Base-by-base conservation (phyloP, 1,140 invertebrate species). In the Drosophila nikananu region DNA sequence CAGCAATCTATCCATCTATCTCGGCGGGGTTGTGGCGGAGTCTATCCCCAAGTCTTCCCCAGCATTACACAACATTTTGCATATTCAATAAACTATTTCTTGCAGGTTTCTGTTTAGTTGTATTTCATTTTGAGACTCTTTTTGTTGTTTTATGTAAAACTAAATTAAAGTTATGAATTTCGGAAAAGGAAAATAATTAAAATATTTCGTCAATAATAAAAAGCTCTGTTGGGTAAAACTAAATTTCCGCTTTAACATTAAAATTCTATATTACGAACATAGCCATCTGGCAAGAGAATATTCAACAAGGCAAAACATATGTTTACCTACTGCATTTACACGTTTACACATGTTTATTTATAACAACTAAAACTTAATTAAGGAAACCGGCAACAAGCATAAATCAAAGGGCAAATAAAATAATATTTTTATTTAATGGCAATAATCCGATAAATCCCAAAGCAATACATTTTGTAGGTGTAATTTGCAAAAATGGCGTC, bases 11-110 rank as follows among this genome's bases (percentile, higher is more conserved):
- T 58, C 32, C 73, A 77, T 81, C 74, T 77, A 70, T 73, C 78
- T 81, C 59, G 35, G 17, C 15, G 30, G 10, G 60, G 37, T 23
- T n/a, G 25, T 10, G 35, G 52, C 13, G 41, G 21, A 8, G 42
- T 37, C 27, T 48, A 58, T 62, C n/a, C n/a, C n/a, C n/a, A 32
- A 49, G 51, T 62, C n/a, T 79, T 76, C 42, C 54, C 70, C 49
- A 61, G 41, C 67, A 73, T 52, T 73, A 49, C 68, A 72, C 54
- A 73, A 71, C 62, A 83, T 80, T 83, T 68, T 80, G 81, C 66
- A 84, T 84, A 83, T 83, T 83, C 77, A 83, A 83, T 83, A 83
- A 83, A 83, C 81, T 83, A 63, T 48, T 80, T 63, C 65, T 77
- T 80, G 54, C 60, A 52, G 54, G 68, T 67, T 63, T 55, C 57